These are phyloP conservation scores for Drosophila mayaguana DNA, from an alignment of 2,888 invertebrate species.

Conservation along the genomic window DNA sequence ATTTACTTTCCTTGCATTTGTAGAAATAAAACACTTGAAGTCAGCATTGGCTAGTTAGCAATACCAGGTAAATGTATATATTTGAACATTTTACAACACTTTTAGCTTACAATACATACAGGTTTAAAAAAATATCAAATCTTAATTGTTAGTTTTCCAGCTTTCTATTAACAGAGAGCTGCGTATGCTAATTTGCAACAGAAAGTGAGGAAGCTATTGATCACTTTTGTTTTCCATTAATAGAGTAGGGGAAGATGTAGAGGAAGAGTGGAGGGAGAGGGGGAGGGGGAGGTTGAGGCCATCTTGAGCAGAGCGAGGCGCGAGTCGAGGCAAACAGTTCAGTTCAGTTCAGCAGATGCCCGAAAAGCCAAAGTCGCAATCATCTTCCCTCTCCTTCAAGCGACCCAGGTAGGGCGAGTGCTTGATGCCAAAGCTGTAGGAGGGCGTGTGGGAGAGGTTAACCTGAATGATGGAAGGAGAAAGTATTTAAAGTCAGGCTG, in stretches of 20 bases:
- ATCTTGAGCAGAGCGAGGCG: conserved; percentile 59
- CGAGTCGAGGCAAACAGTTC: conserved; percentile 31
- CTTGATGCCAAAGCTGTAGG: conserved; percentile 93
- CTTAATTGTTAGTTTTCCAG: conserved; percentile 60
- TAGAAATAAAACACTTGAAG: neutral
- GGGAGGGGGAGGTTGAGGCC: conserved; percentile 35
- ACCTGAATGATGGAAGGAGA: conserved; percentile 85
- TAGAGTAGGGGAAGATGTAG: no score
- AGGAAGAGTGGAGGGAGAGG: no score
- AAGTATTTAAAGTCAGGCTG: no score
- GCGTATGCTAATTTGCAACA: conserved; percentile 42
- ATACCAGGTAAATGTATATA: conserved; percentile 38
- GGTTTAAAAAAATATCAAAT: conserved; percentile 58
- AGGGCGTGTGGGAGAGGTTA: conserved; percentile 88
- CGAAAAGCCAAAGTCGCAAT: conserved; percentile 79
- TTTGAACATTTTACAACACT: conserved; percentile 70
- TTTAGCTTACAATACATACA: conserved; percentile 55
- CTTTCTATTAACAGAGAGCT: conserved; percentile 19
- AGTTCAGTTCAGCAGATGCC: conserved; percentile 80
- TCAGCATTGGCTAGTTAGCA: conserved; percentile 14
- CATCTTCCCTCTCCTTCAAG: conserved; percentile 75
- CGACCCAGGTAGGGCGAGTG: conserved; percentile 91
- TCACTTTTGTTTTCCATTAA: neutral
- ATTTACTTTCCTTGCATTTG: neutral
- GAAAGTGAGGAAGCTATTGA: conserved; percentile 48